Base-by-base conservation (phyloP, 2,113 vertebrate genomes). In the Lucifuga dentata region DNA sequence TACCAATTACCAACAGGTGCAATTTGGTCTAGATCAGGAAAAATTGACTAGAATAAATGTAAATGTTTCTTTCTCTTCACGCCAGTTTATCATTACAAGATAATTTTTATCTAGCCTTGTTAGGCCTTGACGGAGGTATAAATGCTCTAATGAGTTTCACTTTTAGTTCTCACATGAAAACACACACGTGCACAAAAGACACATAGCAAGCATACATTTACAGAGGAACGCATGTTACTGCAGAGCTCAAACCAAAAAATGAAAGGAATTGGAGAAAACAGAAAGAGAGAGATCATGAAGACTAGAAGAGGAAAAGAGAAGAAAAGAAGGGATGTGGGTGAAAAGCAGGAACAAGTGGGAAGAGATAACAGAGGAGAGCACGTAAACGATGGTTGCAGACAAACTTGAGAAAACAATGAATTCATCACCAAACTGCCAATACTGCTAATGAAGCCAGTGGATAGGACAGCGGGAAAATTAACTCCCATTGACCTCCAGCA, bases 371-470 rank as follows among this genome's bases (percentile, higher is more conserved):
- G 65, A 52, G 38, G 58, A 51, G 56, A 5, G 45, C 45, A 46
- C 23, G 83, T 84, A 89, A 90, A 68, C 57, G 73, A 88, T 73
- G 75, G 73, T 52, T 67, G 69, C 72, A 78, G 89, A 88, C 83
- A 85, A 89, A 89, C 80, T 76, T 80, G 57, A 78, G 70, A 71
- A 92, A 89, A 83, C 68, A 80, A 93, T 75, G 72, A 87, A 88
- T 92, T 90, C 81, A 92, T 93, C 90, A 83, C 82, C 59, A 23
- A 20, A 78, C 71, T 90, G 87, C 92, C 88, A 68, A 90, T 92
- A 91, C 41, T 32, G 81, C 78, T 92, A 91, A 92, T 86, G 88
- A 93, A 93, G 87, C 67, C 62, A 81, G 78, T 77, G 89, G 88
- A 90, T 88, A 70, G 78, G 80, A 91, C 86, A 80, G 77, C 85